These are phyloP conservation scores for Eucidaris tribuloides DNA, from an alignment of 35 echinoderm and acorn worm species.

Conservation along the genomic window DNA sequence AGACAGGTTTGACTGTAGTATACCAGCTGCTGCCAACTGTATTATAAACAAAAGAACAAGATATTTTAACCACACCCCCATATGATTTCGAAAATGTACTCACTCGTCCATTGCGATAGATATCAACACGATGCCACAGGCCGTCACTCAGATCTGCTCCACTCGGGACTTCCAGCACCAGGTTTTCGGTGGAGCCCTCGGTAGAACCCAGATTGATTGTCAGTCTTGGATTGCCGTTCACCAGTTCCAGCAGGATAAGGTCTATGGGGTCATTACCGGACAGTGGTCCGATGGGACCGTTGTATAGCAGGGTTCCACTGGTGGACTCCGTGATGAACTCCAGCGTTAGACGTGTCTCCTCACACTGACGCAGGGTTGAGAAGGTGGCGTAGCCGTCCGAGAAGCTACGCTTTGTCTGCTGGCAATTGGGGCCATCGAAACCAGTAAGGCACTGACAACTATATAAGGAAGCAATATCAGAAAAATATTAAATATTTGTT, in stretches of 20 bases:
- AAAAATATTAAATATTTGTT: too few species aligned
- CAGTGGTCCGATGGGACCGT: conserved; percentile 55
- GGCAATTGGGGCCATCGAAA: conserved; percentile 76
- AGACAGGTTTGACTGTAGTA: too few species aligned
- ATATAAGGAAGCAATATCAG: too few species aligned
- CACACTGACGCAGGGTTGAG: conserved; percentile 67
- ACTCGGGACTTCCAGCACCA: conserved; percentile 14
- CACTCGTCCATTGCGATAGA: conserved; percentile 77
- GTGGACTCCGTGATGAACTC: conserved; percentile 79
- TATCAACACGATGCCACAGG: conserved; percentile 86
- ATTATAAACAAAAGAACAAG: neutral
- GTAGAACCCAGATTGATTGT: conserved; percentile 73
- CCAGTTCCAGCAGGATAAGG: conserved; percentile 77
- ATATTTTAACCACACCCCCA: neutral
- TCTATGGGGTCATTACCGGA: conserved; percentile 52
- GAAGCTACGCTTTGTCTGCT: conserved; percentile 85
- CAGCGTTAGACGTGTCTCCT: conserved; percentile 64
- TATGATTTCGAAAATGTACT: neutral
- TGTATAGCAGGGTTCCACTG: conserved; percentile 75
- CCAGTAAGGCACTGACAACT: conserved; percentile 69
- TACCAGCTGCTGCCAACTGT: too few species aligned
- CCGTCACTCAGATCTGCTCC: conserved; percentile 50
- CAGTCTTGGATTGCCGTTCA: conserved; percentile 43
- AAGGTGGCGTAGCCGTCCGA: conserved; percentile 56
- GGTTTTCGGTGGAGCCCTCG: neutral